These are phyloP conservation scores for Oxyteleia sp. DNA, from an alignment of 2,888 invertebrate species.

Conservation along the genomic window DNA sequence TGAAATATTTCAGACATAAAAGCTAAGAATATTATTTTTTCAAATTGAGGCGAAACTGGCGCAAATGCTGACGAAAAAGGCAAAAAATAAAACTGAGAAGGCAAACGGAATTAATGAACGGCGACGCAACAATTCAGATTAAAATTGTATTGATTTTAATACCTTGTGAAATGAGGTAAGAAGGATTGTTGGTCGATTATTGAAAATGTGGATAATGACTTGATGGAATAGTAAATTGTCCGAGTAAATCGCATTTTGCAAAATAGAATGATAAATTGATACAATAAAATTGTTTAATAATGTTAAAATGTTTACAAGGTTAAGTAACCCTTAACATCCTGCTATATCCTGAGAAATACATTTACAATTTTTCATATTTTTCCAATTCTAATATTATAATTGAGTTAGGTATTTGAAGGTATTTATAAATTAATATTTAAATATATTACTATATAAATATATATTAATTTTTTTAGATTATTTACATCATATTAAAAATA, in stretches of 20 bases:
- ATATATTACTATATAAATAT: no score
- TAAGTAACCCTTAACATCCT: no score
- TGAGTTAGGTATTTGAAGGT: no score
- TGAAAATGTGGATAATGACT: conserved; percentile 11
- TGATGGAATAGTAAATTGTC: neutral
- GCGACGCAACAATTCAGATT: conserved; percentile 30
- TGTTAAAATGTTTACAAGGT: neutral
- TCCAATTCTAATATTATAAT: no score
- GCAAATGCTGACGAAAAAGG: conserved; percentile 26
- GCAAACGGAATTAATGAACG: conserved; percentile 27
- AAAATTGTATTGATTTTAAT: conserved; percentile 18
- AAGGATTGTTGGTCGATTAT: conserved; percentile 18
- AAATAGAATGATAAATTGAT: no score
- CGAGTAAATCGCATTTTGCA: neutral
- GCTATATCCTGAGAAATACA: no score
- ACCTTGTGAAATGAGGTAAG: conserved; percentile 1
- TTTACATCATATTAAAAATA: no score
- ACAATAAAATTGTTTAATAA: neutral
- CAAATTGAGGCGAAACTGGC: conserved; percentile 16
- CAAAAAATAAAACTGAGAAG: conserved; percentile 40
- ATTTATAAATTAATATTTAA: no score
- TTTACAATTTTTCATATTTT: no score
- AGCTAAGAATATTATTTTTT: conserved; percentile 57
- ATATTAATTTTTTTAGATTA: no score
- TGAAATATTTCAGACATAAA: conserved; percentile 48